phyloP scores from a whole-genome alignment of 2,888 invertebrate species.

The Synanthedon vespiformis region DNA sequence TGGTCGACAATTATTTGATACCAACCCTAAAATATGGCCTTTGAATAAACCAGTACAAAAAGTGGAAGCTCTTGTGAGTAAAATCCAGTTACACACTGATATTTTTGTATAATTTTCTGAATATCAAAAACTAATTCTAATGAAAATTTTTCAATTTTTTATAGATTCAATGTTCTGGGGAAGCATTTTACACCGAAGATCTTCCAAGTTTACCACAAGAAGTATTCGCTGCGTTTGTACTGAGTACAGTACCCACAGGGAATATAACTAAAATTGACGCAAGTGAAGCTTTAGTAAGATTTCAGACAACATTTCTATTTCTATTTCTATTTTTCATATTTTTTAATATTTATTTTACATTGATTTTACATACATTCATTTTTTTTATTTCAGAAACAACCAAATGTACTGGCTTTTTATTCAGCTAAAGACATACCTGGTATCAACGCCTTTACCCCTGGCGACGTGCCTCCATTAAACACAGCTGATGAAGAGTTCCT shows the following conservation, averaged over 20 bases:
- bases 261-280: slow-evolving; percentile 58
- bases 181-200: slow-evolving; percentile 73
- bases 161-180: slow-evolving; percentile 56
- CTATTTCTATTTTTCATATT: too few relatives aligned
- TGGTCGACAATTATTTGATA: slow-evolving; percentile 71
- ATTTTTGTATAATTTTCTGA: too few relatives aligned
- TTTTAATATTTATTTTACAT: too few relatives aligned
- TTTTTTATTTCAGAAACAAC: slow-evolving; percentile 59
- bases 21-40: slow-evolving; percentile 72
- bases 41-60: slow-evolving; percentile 75
- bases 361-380: too few relatives aligned
- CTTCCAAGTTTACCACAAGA: slow-evolving; percentile 54
- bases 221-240: slow-evolving; percentile 72
- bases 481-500: slow-evolving; percentile 45
- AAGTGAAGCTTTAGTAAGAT: slow-evolving; percentile 37
- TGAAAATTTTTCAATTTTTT: background rate
- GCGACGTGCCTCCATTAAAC: slow-evolving; percentile 3
- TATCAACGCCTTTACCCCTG: slow-evolving; percentile 64
- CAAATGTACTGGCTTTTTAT: slow-evolving; percentile 74
- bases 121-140: too few relatives aligned
- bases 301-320: too few relatives aligned
- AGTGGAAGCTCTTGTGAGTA: slow-evolving; percentile 46
- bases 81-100: too few relatives aligned
- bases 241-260: slow-evolving; percentile 20
- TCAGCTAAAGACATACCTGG: slow-evolving; percentile 76